Evolutionary conservation across 2,113 vertebrate species (phyloP).

Genomic region (Protomyctophum bolini): DNA sequence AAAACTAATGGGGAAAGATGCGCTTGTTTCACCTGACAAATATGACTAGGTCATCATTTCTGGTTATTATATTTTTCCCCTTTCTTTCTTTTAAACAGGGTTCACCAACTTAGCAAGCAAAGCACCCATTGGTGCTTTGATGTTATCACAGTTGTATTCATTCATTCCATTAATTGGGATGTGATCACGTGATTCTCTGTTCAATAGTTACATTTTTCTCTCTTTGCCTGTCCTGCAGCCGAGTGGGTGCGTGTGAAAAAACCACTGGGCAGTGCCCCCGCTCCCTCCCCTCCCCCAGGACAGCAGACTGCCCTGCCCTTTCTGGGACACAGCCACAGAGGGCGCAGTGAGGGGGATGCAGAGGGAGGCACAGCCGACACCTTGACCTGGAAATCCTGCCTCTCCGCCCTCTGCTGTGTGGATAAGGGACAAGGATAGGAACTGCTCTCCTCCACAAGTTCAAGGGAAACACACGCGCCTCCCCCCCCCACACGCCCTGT

Average conservation of each 20-base stretch:
- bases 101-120: no score
- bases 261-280: no score
- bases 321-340: conserved; percentile 30
- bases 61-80: neutral
- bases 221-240: neutral
- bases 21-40: no score
- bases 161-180: no score
- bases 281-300: neutral
- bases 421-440: conserved; percentile 53
- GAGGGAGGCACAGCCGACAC: conserved; percentile 44
- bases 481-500: conserved; percentile 1
- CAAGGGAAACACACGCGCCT: conserved; percentile 58
- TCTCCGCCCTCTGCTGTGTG: conserved; percentile 42
- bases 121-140: no score
- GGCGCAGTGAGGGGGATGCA: conserved; percentile 28
- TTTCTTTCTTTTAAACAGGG: neutral
- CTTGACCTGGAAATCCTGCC: conserved; percentile 72
- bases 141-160: no score
- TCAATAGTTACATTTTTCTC: neutral
- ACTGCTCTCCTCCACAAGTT: conserved; percentile 45
- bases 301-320: neutral
- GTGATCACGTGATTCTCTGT: no score
- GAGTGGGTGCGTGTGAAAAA: neutral
- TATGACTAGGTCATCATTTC: no score
- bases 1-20: no score